Conservation (phyloP, 2,888 invertebrate genomes). For the Tachina lurida region DNA sequence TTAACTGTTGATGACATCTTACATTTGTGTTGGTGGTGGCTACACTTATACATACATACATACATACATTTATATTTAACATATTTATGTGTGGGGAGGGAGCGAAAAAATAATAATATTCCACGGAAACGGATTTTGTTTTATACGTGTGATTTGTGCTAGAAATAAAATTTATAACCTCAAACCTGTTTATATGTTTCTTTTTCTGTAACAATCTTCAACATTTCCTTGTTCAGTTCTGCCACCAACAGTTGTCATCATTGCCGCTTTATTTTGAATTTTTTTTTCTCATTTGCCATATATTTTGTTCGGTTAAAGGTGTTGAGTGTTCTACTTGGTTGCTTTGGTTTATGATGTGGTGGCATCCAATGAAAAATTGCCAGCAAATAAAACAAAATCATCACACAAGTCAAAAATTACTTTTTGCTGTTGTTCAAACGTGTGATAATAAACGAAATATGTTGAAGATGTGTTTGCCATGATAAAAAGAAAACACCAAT, state of each 20-base stretch:
- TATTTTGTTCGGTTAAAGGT: slow-evolving; percentile 59
- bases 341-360: slow-evolving; percentile 66
- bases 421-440: slow-evolving; percentile 50
- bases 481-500: slow-evolving; percentile 24
- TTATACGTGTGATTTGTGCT: slow-evolving; percentile 71
- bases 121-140: slow-evolving; percentile 69
- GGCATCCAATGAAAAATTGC: slow-evolving; percentile 71
- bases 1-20: slow-evolving; percentile 72
- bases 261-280: slow-evolving; percentile 24
- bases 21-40: slow-evolving; percentile 53
- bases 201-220: slow-evolving; percentile 33
- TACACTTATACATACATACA: slow-evolving; percentile 5
- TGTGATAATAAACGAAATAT: slow-evolving; percentile 63
- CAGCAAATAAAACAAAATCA: slow-evolving; percentile 69
- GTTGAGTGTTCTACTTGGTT: slow-evolving; percentile 63
- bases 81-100: too few species aligned
- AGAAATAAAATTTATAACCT: slow-evolving; percentile 70
- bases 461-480: slow-evolving; percentile 50
- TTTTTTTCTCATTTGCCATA: slow-evolving; percentile 18
- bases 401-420: slow-evolving; percentile 65
- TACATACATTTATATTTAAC: not conserved
- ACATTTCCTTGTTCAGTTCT: slow-evolving; percentile 53
- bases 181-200: slow-evolving; percentile 55
- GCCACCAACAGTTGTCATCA: slow-evolving; percentile 61
- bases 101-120: slow-evolving; percentile 12